Evolutionary conservation across 2,113 vertebrate species (phyloP).

Genomic region (Muntiacus muntjak): DNA sequence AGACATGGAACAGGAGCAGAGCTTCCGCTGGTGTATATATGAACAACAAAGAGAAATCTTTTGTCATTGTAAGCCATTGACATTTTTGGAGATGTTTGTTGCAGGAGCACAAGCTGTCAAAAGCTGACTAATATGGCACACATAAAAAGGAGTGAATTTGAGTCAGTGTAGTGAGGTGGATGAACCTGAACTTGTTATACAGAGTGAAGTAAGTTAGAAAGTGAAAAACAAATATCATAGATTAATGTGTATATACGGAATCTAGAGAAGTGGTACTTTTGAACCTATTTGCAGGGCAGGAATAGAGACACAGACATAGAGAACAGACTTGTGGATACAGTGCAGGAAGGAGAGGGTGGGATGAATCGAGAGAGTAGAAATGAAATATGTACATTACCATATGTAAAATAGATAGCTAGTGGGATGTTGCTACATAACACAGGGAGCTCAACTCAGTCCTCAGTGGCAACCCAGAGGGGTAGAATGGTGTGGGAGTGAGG

Average conservation of each 20-base stretch:
- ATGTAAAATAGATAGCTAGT: background rate
- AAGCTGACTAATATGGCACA: background rate
- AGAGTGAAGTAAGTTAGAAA: background rate
- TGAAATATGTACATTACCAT: background rate
- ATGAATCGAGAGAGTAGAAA: background rate
- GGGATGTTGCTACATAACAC: background rate
- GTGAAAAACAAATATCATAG: background rate
- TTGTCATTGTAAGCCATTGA: background rate
- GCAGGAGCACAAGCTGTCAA: background rate
- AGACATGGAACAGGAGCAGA: background rate
- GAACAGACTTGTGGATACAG: background rate
- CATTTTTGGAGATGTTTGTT: background rate
- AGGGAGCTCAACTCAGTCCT: background rate
- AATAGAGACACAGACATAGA: background rate
- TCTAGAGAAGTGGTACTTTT: background rate
- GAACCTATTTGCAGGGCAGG: background rate
- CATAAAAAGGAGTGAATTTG: background rate
- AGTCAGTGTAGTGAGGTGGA: background rate
- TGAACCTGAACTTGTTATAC: background rate
- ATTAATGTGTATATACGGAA: background rate
- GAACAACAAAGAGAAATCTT: background rate
- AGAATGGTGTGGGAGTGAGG: background rate
- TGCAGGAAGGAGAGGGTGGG: background rate
- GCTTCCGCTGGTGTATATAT: background rate
- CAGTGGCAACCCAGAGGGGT: background rate